Percentiles rank a stretch among this genome's conserved stretches.
Evolutionary conservation across 2,888 invertebrate genomes (phyloP).

Genomic region (Trissolcus japonicus): DNA sequence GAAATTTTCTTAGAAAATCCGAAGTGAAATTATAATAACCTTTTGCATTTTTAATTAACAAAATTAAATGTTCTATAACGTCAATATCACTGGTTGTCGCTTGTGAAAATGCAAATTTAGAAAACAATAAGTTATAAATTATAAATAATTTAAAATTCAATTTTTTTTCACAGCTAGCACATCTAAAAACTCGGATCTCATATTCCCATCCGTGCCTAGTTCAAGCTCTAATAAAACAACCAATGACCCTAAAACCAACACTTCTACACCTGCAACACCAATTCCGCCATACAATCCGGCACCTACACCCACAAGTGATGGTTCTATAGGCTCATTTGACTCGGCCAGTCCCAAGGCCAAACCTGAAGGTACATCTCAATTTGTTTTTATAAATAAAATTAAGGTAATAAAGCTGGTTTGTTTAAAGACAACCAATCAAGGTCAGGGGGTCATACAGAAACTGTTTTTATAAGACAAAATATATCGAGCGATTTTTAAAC

Average conservation of each 20-base stretch:
- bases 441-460: too few species aligned
- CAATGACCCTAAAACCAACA: conserved; percentile 31
- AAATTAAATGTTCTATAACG: too few species aligned
- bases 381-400: conserved; percentile 2
- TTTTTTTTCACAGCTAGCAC: conserved; percentile 43
- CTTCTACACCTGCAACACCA: conserved; percentile 59
- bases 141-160: background rate
- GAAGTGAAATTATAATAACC: too few species aligned
- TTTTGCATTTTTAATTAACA: too few species aligned
- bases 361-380: conserved; percentile 60
- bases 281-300: conserved; percentile 65
- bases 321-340: conserved; percentile 39
- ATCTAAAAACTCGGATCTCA: conserved; percentile 59
- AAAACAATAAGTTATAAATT: background rate
- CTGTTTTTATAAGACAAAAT: too few species aligned
- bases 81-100: too few species aligned
- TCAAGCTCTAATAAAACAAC: conserved; percentile 37
- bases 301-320: conserved; percentile 63
- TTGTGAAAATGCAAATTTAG: background rate
- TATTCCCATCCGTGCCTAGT: conserved; percentile 66
- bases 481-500: too few species aligned
- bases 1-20: too few species aligned
- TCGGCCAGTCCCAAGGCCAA: conserved; percentile 41
- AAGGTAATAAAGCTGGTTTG: background rate
- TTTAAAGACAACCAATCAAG: background rate